Conservation (phyloP, 1,140 invertebrate species). For the Drosophila ambigua region DNA sequence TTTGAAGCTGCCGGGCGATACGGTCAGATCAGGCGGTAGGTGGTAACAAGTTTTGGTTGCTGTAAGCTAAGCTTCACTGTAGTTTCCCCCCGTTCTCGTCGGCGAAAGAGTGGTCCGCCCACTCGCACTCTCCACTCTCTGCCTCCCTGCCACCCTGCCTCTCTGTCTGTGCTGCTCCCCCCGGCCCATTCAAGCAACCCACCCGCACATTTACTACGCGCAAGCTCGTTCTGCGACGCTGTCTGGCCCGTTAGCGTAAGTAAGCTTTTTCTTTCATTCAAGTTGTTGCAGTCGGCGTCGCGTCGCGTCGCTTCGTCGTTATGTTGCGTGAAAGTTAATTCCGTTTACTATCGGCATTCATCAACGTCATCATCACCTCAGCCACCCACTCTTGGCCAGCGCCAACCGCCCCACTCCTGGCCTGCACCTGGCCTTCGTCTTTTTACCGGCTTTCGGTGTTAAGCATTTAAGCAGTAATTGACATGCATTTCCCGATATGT, state of each 20-base stretch:
- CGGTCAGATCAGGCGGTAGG: constrained; percentile 45
- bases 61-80: background rate
- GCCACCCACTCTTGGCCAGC: background rate
- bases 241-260: constrained; percentile 50
- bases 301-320: constrained; percentile 46
- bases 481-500: constrained; percentile 77
- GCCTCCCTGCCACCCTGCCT: background rate
- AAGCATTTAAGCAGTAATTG: constrained; percentile 79
- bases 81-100: constrained; percentile 4
- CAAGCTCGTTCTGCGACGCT: constrained; percentile 63
- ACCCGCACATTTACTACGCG: constrained; percentile 80
- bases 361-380: constrained; percentile 71
- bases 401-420: background rate
- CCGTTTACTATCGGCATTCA: constrained; percentile 81
- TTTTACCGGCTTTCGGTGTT: constrained; percentile 69
- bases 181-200: constrained; percentile 19
- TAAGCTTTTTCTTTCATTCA: constrained; percentile 82
- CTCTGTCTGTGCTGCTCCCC: background rate
- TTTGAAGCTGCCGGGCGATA: constrained; percentile 17
- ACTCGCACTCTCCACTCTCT: background rate
- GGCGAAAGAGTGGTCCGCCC: constrained; percentile 7
- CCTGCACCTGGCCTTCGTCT: constrained; percentile 18
- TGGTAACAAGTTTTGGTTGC: constrained; percentile 16
- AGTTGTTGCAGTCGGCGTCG: constrained; percentile 55
- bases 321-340: constrained; percentile 80